phyloP scores from a whole-genome alignment of 2,797 vertebrate species.

The Cuculus canorus region DNA sequence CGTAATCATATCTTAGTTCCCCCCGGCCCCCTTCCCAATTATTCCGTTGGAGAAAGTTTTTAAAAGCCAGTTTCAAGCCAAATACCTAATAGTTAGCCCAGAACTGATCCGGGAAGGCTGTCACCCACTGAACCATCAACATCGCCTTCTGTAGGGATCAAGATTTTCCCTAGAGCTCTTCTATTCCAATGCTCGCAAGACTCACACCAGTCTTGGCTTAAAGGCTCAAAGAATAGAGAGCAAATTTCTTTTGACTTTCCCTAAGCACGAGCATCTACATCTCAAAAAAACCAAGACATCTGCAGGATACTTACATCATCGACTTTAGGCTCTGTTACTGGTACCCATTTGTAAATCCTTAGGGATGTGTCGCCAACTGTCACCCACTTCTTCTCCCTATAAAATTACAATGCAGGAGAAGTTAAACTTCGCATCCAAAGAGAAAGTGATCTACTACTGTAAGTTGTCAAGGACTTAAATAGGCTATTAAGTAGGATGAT shows the following conservation, averaged over 20 bases:
- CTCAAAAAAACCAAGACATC: background rate
- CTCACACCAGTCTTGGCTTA: background rate
- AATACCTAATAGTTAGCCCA: background rate
- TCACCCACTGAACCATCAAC: slow-evolving; percentile 7
- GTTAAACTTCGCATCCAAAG: slow-evolving; percentile 25
- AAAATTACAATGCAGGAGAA: slow-evolving; percentile 55
- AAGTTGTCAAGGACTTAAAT: slow-evolving; percentile 55
- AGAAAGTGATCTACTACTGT: slow-evolving; percentile 32
- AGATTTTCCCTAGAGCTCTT: background rate
- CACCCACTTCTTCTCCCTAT: slow-evolving; percentile 99
- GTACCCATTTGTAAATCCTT: slow-evolving; percentile 99
- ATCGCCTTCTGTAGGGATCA: background rate
- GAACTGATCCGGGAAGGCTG: background rate
- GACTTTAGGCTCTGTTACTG: slow-evolving; percentile 96
- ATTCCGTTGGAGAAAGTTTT: background rate
- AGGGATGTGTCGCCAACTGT: slow-evolving; percentile 98
- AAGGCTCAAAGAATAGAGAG: background rate
- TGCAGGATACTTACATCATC: slow-evolving; percentile 90
- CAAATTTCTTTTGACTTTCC: background rate
- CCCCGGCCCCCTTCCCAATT: background rate
- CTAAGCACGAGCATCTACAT: background rate
- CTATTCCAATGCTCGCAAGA: background rate
- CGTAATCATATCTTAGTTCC: background rate
- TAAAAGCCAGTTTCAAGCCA: background rate
- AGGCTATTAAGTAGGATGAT: slow-evolving; percentile 61